Conservation (phyloP, 2,888 invertebrate species). For the Cremastobaeus sp. region DNA sequence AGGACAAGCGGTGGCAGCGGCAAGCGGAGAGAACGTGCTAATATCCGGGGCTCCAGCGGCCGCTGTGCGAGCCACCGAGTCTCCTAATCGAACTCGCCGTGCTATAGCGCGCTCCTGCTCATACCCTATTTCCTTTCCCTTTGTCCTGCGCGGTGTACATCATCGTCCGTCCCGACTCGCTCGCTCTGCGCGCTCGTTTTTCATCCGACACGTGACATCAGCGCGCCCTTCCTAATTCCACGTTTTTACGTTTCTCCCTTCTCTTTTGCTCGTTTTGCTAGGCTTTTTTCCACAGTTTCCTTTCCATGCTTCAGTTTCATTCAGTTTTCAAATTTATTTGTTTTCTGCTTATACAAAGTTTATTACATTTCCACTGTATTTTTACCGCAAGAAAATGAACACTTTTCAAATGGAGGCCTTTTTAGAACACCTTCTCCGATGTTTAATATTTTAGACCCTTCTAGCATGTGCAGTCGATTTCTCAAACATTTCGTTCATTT, state of each 20-base stretch:
- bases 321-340: no score
- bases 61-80: conserved; percentile 70
- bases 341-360: no score
- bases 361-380: no score
- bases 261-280: no score
- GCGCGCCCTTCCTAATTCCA: conserved; percentile 16
- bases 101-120: conserved; percentile 28
- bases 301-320: no score
- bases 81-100: conserved; percentile 73
- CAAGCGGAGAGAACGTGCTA: conserved; percentile 74
- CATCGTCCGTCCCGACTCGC: conserved; percentile 44
- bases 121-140: conserved; percentile 63
- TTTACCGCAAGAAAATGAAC: no score
- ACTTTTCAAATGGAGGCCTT: no score
- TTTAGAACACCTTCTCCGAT: no score
- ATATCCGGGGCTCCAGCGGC: conserved; percentile 79
- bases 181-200: conserved; percentile 22
- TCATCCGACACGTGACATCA: conserved; percentile 56
- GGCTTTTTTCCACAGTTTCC: no score
- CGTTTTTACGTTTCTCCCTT: conserved; percentile 30
- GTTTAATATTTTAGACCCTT: no score
- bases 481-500: no score
- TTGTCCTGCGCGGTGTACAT: conserved; percentile 40
- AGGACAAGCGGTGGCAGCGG: conserved; percentile 55
- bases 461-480: no score